Evolutionary conservation across 1,140 invertebrate genomes (phyloP).

Genomic region (Ooceraea biroi): DNA sequence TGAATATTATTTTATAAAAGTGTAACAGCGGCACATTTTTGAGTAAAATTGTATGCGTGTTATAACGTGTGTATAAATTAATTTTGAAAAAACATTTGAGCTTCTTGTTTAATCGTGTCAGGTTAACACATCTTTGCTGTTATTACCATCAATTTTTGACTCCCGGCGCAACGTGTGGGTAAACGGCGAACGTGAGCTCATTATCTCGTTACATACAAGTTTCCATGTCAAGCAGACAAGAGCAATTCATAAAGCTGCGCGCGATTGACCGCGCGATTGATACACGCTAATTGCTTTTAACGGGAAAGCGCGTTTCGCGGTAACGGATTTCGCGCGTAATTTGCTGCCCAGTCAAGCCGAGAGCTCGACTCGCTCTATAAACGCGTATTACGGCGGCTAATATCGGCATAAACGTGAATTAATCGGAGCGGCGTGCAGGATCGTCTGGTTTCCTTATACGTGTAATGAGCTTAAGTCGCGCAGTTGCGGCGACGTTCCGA

Average conservation of each 20-base stretch:
- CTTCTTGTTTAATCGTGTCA: neutral
- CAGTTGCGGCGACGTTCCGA: slow-evolving; percentile 28
- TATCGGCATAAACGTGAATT: slow-evolving; percentile 26
- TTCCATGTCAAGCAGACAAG: neutral
- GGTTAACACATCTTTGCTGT: neutral
- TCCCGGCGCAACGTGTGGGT: neutral
- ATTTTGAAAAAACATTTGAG: neutral
- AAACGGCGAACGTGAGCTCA: neutral
- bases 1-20: neutral
- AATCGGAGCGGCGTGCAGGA: neutral
- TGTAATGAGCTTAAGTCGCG: slow-evolving; percentile 24
- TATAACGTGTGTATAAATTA: neutral
- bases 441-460: slow-evolving; percentile 43
- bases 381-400: slow-evolving; percentile 26
- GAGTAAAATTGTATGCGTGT: neutral
- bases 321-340: slow-evolving; percentile 33
- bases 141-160: neutral
- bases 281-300: slow-evolving; percentile 30
- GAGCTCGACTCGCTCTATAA: slow-evolving; percentile 29
- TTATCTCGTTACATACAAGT: neutral
- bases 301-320: slow-evolving; percentile 11
- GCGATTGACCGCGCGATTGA: neutral
- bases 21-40: neutral
- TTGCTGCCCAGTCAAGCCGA: slow-evolving; percentile 30
- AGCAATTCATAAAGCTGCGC: neutral